Evolutionary conservation across 35 echinoderm and acorn worm genomes (phyloP).

Genomic region (Heliocidaris tuberculata): DNA sequence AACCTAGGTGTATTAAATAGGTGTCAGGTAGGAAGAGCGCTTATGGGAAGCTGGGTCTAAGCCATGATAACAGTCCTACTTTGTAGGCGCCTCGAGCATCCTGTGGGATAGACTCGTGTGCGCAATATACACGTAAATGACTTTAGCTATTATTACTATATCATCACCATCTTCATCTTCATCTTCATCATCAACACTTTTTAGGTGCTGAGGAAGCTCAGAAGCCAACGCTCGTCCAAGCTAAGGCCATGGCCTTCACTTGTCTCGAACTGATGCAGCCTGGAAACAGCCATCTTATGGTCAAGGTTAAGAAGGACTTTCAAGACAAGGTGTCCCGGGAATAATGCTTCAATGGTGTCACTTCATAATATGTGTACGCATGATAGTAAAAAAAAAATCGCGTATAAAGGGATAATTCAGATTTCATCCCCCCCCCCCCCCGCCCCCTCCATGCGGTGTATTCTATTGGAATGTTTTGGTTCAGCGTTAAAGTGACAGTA

Average conservation of each 20-base stretch:
- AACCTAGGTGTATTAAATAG: no score
- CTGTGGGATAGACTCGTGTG: not conserved
- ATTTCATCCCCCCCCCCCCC: no score
- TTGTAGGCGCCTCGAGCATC: not conserved
- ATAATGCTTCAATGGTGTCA: not conserved
- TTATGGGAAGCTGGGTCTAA: no score
- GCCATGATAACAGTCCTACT: not conserved
- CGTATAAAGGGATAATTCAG: no score
- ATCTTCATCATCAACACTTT: not conserved
- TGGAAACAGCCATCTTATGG: not conserved
- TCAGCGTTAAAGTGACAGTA: no score
- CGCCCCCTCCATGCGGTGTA: no score
- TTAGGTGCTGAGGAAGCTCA: conserved; percentile 51
- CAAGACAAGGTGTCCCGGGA: not conserved
- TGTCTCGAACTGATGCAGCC: conserved; percentile 19
- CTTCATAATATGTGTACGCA: no score
- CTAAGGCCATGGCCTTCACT: conserved; percentile 46
- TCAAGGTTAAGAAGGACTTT: conserved; percentile 1
- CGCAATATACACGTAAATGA: not conserved
- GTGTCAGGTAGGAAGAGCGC: no score
- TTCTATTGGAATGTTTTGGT: no score
- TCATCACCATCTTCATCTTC: not conserved
- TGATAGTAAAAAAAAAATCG: no score
- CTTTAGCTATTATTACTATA: not conserved
- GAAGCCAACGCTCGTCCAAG: conserved; percentile 54